Evolutionary conservation across 1,140 invertebrate species (phyloP), one percentile per base, ranked within the genome.

Genomic region (Drosophila carrolli): DNA sequence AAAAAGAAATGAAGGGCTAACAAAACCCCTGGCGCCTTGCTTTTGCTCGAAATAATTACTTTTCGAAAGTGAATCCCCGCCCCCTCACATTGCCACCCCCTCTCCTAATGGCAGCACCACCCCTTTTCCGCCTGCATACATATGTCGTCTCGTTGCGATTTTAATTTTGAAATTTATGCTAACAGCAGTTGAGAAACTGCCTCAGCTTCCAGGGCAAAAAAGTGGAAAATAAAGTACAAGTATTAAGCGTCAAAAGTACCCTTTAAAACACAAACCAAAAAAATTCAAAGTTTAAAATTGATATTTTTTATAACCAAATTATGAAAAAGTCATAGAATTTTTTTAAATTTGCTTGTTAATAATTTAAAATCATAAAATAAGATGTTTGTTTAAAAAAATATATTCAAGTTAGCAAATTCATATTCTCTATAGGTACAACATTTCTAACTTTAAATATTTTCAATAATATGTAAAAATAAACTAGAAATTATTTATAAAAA

Each of bases 11-110:
- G 29, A 54, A 54, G 62, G 57, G 58, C 57, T 62, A 29, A 53
- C 40, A 46, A 60, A 62, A 70, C 59, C 81, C 80, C 71, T 67
- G 76, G 84, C 83, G 71, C 83, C 67, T 59, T 60, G 61, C 72
- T 62, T 86, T 76, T 78, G 84, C 84, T 89, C 78, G 76, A 88
- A 91, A 91, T 91, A 91, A 91, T 91, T 91, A 91, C 89, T 91
- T 91, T 91, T 91, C 78, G 73, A 90, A 85, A 82, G 82, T 65
- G 67, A 75, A 74, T 51, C n/a, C 47, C 50, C 53, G 43, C n/a
- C 55, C 43, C 51, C 55, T 32, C n/a, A 16, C 6, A 7, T 9
- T 5, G 4, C 10, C 59, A 63, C 35, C 38, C 54, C 60, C 67
- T 66, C 47, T 41, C 14, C 19, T 16, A 55, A 57, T 54, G 32